A percentile compares a stretch with the other conserved stretches of the same genome.
These are phyloP conservation scores for Sebastolobus altivelis DNA, from an alignment of 2,797 vertebrate genomes.

Conservation along the genomic window DNA sequence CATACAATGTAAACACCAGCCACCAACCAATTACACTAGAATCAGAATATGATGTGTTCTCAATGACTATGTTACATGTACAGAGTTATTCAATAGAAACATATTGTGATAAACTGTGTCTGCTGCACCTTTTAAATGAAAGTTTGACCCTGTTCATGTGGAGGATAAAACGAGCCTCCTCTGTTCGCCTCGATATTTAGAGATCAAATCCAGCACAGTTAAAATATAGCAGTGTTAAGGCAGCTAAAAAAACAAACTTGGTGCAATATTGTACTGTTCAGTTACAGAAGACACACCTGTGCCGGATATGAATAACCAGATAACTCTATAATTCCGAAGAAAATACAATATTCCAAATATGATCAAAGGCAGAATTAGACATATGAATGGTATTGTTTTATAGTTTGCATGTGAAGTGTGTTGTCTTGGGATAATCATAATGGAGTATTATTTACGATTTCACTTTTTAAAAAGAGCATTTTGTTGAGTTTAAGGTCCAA, in stretches of 20 bases:
- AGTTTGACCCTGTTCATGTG: not conserved
- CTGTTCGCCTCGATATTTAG: no score
- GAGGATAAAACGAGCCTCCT: no score
- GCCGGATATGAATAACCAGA: not conserved
- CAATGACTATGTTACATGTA: not conserved
- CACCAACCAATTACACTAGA: not conserved
- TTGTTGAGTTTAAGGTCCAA: not conserved
- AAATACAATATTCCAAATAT: not conserved
- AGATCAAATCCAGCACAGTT: no score
- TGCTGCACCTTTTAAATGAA: slow-evolving; percentile 1
- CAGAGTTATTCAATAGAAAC: not conserved
- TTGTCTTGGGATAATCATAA: not conserved
- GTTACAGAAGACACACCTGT: not conserved
- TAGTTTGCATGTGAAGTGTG: not conserved
- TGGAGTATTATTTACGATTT: not conserved
- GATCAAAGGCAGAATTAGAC: not conserved
- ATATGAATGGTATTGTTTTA: not conserved
- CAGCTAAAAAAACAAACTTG: not conserved
- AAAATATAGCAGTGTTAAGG: not conserved
- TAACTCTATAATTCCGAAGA: not conserved
- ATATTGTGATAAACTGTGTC: not conserved
- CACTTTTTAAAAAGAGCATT: not conserved
- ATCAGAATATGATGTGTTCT: not conserved
- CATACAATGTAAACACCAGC: not conserved
- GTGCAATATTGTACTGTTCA: not conserved